Percentiles rank a stretch among this genome's conserved stretches.
Conservation (phyloP, 2,797 vertebrate species). For the Amblyopsis hoosieri region DNA sequence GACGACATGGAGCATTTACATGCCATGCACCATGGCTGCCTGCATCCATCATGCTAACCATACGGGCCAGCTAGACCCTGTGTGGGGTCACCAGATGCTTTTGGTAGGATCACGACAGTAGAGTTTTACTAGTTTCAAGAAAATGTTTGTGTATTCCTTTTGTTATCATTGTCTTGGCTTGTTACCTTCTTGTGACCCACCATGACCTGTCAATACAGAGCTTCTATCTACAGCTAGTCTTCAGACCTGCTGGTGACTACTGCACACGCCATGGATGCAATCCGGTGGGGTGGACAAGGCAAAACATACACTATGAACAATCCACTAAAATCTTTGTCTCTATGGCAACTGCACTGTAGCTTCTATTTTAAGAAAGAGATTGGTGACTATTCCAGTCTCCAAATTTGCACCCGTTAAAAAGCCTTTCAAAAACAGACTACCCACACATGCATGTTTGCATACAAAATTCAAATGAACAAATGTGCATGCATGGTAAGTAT, state of each 20-base stretch:
- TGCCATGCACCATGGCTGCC: constrained; percentile 30
- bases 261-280: too few relatives aligned
- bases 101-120: too few relatives aligned
- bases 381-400: constrained; percentile 23
- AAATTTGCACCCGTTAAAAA: constrained; percentile 40
- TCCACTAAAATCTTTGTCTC: constrained; percentile 78
- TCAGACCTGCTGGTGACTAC: constrained; percentile 10
- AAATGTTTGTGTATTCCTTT: too few relatives aligned
- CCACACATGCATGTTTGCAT: background rate
- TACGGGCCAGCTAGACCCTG: background rate
- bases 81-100: too few relatives aligned
- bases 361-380: constrained; percentile 68
- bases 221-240: constrained; percentile 4
- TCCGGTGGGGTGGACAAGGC: too few relatives aligned
- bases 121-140: too few relatives aligned
- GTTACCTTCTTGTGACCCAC: too few relatives aligned
- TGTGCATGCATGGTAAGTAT: too few relatives aligned
- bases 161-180: too few relatives aligned
- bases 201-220: too few relatives aligned
- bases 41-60: constrained; percentile 12
- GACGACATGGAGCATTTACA: constrained; percentile 41
- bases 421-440: background rate
- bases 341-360: constrained; percentile 82
- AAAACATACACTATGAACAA: constrained; percentile 59
- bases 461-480: too few relatives aligned